A percentile compares a stretch with the other conserved stretches of the same genome.
Evolutionary conservation across 2,113 vertebrate genomes (phyloP).

Genomic region (Origma solitaria): DNA sequence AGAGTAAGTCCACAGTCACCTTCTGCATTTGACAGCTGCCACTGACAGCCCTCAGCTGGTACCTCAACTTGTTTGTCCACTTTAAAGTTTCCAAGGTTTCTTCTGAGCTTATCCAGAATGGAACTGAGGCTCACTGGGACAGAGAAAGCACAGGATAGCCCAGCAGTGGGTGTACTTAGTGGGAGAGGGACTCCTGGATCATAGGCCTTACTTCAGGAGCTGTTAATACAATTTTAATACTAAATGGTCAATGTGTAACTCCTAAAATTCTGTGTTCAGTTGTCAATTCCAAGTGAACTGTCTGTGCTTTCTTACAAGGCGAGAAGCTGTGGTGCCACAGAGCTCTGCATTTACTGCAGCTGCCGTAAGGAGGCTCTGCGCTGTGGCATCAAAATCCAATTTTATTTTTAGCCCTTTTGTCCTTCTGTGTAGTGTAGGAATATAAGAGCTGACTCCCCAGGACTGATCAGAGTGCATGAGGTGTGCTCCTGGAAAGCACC

Average conservation of each 20-base stretch:
- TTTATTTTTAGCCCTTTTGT: not conserved
- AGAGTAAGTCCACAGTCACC: not conserved
- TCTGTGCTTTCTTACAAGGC: not conserved
- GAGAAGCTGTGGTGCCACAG: not conserved
- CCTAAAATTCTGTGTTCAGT: not conserved
- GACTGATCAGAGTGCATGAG: not conserved
- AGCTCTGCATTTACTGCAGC: not conserved
- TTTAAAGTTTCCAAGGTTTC: not conserved
- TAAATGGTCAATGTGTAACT: not conserved
- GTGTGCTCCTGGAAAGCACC: not conserved
- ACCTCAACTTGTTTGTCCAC: not conserved
- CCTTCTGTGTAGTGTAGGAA: not conserved
- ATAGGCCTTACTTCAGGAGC: not conserved
- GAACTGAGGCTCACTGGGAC: fast-evolving
- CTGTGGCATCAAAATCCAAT: not conserved
- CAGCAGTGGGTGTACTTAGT: not conserved
- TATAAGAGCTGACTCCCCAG: not conserved
- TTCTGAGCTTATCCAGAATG: not conserved
- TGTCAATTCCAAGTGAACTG: not conserved
- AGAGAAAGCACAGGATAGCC: not conserved
- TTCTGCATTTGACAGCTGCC: not conserved
- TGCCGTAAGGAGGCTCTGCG: not conserved
- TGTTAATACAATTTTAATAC: not conserved
- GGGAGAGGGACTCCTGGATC: not conserved
- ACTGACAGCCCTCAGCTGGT: not conserved